Evolutionary conservation across 1,140 invertebrate species (phyloP).

Genomic region (Anoplolepis gracilipes): DNA sequence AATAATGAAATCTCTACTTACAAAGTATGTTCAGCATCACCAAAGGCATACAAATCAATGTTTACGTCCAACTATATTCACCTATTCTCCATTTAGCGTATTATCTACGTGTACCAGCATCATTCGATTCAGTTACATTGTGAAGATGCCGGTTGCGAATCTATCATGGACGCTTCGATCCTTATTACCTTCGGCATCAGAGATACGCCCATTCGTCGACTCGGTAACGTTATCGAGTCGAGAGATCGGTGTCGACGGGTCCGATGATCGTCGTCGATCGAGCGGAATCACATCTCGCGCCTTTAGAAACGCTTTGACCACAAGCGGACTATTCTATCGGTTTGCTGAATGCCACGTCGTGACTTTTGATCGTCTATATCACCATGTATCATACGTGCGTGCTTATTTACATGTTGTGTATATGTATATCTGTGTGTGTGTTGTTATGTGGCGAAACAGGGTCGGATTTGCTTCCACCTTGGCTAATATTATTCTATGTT

Average conservation of each 20-base stretch:
- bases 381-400: neutral
- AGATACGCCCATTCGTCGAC: constrained; percentile 67
- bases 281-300: constrained; percentile 70
- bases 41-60: constrained; percentile 5
- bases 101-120: constrained; percentile 21
- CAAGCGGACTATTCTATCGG: constrained; percentile 70
- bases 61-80: neutral
- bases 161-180: constrained; percentile 61
- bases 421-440: neutral
- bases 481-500: neutral
- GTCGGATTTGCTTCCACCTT: constrained; percentile 2
- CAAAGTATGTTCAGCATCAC: neutral
- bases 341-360: constrained; percentile 56
- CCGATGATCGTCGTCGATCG: constrained; percentile 65
- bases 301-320: constrained; percentile 72
- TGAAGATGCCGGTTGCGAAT: constrained; percentile 8
- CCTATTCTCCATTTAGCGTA: constrained; percentile 20
- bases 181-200: constrained; percentile 59
- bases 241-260: constrained; percentile 21
- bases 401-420: neutral
- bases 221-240: constrained; percentile 57
- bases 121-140: constrained; percentile 31
- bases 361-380: constrained; percentile 49
- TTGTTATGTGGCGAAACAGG: constrained; percentile 5
- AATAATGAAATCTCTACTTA: constrained; percentile 37